These are phyloP conservation scores for Drosophila pegasa DNA, from an alignment of 2,888 invertebrate species.

Conservation along the genomic window DNA sequence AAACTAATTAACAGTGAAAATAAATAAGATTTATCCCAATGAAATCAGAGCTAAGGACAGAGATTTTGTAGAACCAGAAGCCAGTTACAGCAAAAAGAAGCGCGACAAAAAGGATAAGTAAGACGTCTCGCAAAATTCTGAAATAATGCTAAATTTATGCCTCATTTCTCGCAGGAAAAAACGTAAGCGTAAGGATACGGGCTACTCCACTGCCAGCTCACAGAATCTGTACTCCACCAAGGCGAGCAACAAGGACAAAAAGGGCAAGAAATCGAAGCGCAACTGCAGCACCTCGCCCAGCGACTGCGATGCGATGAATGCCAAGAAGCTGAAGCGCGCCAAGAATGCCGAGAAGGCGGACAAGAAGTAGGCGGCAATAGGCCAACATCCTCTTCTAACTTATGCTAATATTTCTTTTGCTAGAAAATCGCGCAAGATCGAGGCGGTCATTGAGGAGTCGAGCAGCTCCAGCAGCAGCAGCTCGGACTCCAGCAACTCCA, in stretches of 20 bases:
- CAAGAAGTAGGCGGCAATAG: slow-evolving; percentile 74
- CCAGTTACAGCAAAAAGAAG: slow-evolving; percentile 74
- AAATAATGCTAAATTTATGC: neutral
- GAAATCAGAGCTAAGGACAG: slow-evolving; percentile 74
- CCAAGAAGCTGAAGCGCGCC: slow-evolving; percentile 76
- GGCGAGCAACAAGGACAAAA: slow-evolving; percentile 83
- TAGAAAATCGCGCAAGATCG: slow-evolving; percentile 80
- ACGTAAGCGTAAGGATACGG: slow-evolving; percentile 87
- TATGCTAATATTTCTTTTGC: neutral
- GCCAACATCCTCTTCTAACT: neutral
- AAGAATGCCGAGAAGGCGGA: slow-evolving; percentile 80
- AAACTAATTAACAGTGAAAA: neutral
- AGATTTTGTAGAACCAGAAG: slow-evolving; percentile 80
- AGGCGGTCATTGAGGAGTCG: slow-evolving; percentile 83
- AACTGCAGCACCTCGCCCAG: slow-evolving; percentile 79
- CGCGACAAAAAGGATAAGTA: slow-evolving; percentile 81
- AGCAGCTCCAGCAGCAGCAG: slow-evolving; percentile 72
- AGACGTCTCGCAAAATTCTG: neutral
- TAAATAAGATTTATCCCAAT: neutral
- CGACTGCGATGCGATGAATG: slow-evolving; percentile 74
- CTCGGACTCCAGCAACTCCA: slow-evolving; percentile 82
- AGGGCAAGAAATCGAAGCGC: slow-evolving; percentile 79
- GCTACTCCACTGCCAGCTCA: slow-evolving; percentile 89
- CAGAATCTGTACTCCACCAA: slow-evolving; percentile 85
- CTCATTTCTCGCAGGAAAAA: slow-evolving; percentile 66